phyloP scores from a whole-genome alignment of 2,888 invertebrate species.

The Drymonia ruficornis region DNA sequence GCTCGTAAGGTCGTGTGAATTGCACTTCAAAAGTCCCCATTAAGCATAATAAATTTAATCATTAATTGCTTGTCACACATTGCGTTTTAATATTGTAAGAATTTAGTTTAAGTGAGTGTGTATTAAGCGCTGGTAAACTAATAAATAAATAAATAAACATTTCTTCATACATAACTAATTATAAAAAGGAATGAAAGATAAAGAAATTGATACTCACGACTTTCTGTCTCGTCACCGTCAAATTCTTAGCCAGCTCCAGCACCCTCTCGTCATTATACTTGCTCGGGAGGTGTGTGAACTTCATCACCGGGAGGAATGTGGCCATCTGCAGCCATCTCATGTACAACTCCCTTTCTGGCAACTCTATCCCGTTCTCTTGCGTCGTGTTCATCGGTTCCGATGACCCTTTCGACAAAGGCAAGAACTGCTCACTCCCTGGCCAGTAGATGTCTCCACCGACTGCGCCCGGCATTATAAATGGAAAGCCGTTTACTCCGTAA shows the following conservation, averaged over 20 bases:
- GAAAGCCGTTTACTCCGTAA: constrained; percentile 96
- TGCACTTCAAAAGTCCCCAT: no score
- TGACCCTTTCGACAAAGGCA: constrained; percentile 79
- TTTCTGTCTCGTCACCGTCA: constrained; percentile 90
- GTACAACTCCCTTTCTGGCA: constrained; percentile 93
- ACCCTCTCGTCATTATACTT: constrained; percentile 93
- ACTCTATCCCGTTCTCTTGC: constrained; percentile 72
- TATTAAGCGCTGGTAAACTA: no score
- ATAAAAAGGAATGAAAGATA: no score
- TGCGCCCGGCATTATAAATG: constrained; percentile 96
- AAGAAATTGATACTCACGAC: constrained; percentile 75
- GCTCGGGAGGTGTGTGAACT: constrained; percentile 95
- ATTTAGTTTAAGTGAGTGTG: no score
- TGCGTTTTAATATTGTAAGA: no score
- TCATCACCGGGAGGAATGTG: constrained; percentile 95
- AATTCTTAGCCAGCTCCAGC: constrained; percentile 90
- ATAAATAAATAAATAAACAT: no score
- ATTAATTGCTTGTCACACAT: no score
- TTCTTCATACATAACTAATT: no score
- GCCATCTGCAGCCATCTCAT: constrained; percentile 96
- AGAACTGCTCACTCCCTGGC: constrained; percentile 83
- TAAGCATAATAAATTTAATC: no score
- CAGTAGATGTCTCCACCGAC: constrained; percentile 95
- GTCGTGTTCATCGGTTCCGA: constrained; percentile 58
- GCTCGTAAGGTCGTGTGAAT: no score